Percentiles rank a stretch among this genome's conserved stretches.
phyloP scores from a whole-genome alignment of 2,113 vertebrate genomes.

The Ameiurus melas region DNA sequence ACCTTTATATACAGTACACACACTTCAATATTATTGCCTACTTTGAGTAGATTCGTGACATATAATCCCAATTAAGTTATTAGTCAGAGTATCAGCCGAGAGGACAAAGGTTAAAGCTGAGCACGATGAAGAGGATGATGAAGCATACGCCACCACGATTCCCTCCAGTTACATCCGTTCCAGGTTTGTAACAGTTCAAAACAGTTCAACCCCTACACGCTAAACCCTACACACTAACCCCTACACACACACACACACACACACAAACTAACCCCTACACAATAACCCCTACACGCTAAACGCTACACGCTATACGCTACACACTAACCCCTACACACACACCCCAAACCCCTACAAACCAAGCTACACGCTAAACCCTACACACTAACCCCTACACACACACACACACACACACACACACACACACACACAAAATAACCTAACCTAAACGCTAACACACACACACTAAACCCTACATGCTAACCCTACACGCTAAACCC shows the following conservation, averaged over 20 bases:
- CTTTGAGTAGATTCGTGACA: background rate
- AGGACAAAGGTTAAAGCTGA: background rate
- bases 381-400: background rate
- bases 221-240: background rate
- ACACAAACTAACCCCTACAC: too few relatives aligned
- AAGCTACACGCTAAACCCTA: background rate
- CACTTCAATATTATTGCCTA: background rate
- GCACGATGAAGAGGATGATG: background rate
- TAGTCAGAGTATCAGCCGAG: background rate
- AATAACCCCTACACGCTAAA: too few relatives aligned
- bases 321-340: background rate
- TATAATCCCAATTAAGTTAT: background rate
- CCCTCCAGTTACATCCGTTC: background rate
- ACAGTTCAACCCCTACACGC: background rate
- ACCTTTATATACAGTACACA: background rate
- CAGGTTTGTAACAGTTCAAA: background rate
- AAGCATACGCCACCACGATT: background rate
- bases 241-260: background rate
- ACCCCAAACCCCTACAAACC: too few relatives aligned
- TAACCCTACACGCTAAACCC: background rate
- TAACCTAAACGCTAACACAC: too few relatives aligned
- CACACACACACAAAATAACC: too few relatives aligned
- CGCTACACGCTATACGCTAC: too few relatives aligned
- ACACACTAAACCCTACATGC: too few relatives aligned
- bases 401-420: too few relatives aligned